These are phyloP conservation scores for Perodicticus potto DNA, from an alignment of 2,797 vertebrate genomes.

Conservation along the genomic window DNA sequence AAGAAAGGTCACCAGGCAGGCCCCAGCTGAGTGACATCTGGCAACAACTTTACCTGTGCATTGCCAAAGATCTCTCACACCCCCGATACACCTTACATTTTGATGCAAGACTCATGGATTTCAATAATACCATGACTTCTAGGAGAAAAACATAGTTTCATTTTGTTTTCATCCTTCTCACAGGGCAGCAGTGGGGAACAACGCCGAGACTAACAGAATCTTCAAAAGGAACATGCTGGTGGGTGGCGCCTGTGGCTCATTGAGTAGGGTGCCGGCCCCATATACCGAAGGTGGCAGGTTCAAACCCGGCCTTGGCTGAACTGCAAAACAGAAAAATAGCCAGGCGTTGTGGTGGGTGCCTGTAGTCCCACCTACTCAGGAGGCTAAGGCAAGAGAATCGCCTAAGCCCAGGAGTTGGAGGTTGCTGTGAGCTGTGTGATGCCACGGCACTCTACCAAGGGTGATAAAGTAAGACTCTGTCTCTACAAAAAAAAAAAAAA, in stretches of 20 bases:
- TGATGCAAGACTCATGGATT: background rate
- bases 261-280: too few relatives aligned
- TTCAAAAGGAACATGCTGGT: background rate
- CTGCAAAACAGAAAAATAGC: too few relatives aligned
- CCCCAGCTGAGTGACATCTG: background rate
- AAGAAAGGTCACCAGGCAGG: background rate
- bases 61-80: background rate
- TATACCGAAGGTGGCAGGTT: too few relatives aligned
- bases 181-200: background rate
- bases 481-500: background rate
- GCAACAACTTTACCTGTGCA: background rate
- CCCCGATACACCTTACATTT: background rate
- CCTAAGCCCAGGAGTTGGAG: too few relatives aligned
- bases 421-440: too few relatives aligned
- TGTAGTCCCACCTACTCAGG: too few relatives aligned
- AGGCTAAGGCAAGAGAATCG: too few relatives aligned
- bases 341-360: too few relatives aligned
- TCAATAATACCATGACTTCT: background rate
- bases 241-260: too few relatives aligned
- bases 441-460: too few relatives aligned
- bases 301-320: too few relatives aligned
- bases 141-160: background rate
- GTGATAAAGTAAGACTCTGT: too few relatives aligned
- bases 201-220: background rate
- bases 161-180: background rate